A percentile compares a stretch with the other conserved stretches of the same genome.
Evolutionary conservation across 2,888 invertebrate genomes (phyloP).

Genomic region (Tenthredo livida): DNA sequence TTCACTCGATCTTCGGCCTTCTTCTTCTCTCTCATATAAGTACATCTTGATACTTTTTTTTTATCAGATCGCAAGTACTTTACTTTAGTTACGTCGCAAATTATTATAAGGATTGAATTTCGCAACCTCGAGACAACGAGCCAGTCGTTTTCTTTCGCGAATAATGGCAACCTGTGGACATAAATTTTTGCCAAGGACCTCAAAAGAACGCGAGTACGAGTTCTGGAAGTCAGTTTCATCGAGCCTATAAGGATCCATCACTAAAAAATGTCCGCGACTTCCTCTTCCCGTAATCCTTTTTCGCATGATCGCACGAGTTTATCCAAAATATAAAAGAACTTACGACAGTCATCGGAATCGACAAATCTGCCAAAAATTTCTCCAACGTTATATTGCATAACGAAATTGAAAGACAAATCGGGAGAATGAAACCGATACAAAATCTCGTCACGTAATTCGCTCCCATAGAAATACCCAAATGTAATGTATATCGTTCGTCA

Average conservation of each 20-base stretch:
- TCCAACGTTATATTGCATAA: neutral
- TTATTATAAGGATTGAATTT: slow-evolving; percentile 17
- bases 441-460: neutral
- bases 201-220: neutral
- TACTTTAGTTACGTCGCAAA: neutral
- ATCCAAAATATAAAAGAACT: neutral
- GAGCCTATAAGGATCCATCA: neutral
- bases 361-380: neutral
- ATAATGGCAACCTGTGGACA: neutral
- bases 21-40: neutral
- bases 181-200: slow-evolving; percentile 30
- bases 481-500: neutral
- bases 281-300: slow-evolving; percentile 12
- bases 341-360: neutral
- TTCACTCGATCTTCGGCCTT: slow-evolving; percentile 14
- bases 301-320: neutral
- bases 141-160: neutral
- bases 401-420: neutral
- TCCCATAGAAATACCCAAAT: neutral
- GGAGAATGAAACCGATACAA: neutral
- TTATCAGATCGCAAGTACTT: neutral
- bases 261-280: neutral
- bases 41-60: neutral
- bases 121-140: slow-evolving; percentile 22
- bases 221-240: neutral